A percentile compares a stretch with the other conserved stretches of the same genome.
Evolutionary conservation across 2,797 vertebrate species (phyloP).

Genomic region (Xenentodon cancila): DNA sequence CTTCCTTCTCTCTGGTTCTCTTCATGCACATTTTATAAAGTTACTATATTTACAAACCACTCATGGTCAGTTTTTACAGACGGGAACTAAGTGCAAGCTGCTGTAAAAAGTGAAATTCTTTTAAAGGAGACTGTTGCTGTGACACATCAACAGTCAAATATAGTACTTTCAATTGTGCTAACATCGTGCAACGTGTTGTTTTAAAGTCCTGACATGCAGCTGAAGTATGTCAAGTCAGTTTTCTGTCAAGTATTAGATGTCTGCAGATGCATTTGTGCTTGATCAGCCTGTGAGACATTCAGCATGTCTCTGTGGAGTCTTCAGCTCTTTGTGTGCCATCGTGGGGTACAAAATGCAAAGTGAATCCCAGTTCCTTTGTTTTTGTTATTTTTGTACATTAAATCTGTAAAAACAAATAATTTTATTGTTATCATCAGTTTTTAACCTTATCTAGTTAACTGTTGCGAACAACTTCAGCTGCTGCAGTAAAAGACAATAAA

Average conservation of each 20-base stretch:
- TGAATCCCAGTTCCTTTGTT: not conserved
- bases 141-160: constrained; percentile 8
- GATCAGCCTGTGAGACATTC: constrained; percentile 4
- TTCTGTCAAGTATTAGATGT: constrained; percentile 14
- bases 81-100: constrained; percentile 32
- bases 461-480: not conserved
- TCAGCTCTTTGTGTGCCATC: constrained; percentile 8
- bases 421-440: not conserved
- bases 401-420: constrained; percentile 4
- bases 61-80: constrained; percentile 27
- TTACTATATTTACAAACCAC: constrained; percentile 33
- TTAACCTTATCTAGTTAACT: not conserved
- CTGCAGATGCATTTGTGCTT: constrained; percentile 29
- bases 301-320: constrained; percentile 1
- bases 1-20: constrained; percentile 9
- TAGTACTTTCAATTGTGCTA: constrained; percentile 18
- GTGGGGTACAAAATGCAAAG: not conserved
- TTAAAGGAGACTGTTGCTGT: constrained; percentile 22
- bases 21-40: constrained; percentile 1
- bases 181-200: constrained; percentile 21
- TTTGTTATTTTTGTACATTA: constrained; percentile 1
- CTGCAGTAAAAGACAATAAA: no score
- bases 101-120: constrained; percentile 46
- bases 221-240: constrained; percentile 31
- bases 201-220: constrained; percentile 15